Evolutionary conservation across 2,113 vertebrate species (phyloP).

Genomic region (Colistium nudipinnis): DNA sequence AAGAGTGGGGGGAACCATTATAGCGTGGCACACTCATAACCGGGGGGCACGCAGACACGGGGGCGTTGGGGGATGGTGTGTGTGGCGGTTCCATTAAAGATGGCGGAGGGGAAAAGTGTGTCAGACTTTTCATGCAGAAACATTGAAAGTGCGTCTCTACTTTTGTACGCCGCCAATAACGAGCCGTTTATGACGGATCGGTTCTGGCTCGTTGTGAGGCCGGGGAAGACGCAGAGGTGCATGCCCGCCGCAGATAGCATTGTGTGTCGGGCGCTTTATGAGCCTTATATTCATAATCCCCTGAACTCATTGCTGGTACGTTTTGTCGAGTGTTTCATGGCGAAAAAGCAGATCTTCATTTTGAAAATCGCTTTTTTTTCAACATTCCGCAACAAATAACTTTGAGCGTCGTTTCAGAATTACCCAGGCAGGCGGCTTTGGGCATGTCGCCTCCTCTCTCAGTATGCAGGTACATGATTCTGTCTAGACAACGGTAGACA

Average conservation of each 20-base stretch:
- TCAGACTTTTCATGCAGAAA: slow-evolving; percentile 58
- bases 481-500: slow-evolving; percentile 71
- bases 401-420: slow-evolving; percentile 58
- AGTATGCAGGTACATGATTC: slow-evolving; percentile 74
- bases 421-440: slow-evolving; percentile 64
- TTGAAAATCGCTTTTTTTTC: slow-evolving; percentile 41
- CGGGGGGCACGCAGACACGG: slow-evolving; percentile 54
- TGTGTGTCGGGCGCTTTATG: slow-evolving; percentile 54
- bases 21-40: slow-evolving; percentile 67
- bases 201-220: slow-evolving; percentile 35
- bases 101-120: slow-evolving; percentile 59
- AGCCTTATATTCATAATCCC: slow-evolving; percentile 69
- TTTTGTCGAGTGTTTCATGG: slow-evolving; percentile 56
- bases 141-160: slow-evolving; percentile 38
- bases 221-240: slow-evolving; percentile 47
- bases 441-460: slow-evolving; percentile 62
- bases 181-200: slow-evolving; percentile 58
- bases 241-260: slow-evolving; percentile 57
- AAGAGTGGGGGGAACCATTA: slow-evolving; percentile 60
- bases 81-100: slow-evolving; percentile 70
- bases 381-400: slow-evolving; percentile 52
- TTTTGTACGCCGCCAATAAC: slow-evolving; percentile 49
- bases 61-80: slow-evolving; percentile 65
- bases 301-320: slow-evolving; percentile 53
- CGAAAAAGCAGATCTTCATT: slow-evolving; percentile 57